These are phyloP conservation scores for Cyrtorhinus lividipennis DNA, from an alignment of 1,140 invertebrate genomes.

Conservation along the genomic window DNA sequence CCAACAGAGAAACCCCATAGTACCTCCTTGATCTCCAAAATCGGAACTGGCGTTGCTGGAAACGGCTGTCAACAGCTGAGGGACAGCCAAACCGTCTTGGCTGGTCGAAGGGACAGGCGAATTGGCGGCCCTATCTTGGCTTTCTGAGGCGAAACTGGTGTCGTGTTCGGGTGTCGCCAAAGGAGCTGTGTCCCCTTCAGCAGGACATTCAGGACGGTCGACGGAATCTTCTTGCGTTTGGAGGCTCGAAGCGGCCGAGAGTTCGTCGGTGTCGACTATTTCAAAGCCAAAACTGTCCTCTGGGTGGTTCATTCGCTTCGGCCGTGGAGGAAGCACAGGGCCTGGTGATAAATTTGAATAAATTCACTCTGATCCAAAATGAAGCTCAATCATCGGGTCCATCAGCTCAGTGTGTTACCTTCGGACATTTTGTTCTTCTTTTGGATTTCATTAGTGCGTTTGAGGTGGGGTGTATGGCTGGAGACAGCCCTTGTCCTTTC, in stretches of 20 bases:
- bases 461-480: slow-evolving; percentile 3
- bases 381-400: no score
- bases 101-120: slow-evolving; percentile 3
- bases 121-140: not conserved
- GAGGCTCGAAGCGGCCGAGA: slow-evolving; percentile 24
- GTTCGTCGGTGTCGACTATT: slow-evolving; percentile 59
- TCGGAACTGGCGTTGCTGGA: not conserved
- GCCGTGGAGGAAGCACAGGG: slow-evolving; percentile 26
- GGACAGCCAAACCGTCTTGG: not conserved
- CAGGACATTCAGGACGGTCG: not conserved
- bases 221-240: slow-evolving; percentile 17
- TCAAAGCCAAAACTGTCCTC: slow-evolving; percentile 64
- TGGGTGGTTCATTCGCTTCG: slow-evolving; percentile 29
- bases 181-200: slow-evolving; percentile 31
- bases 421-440: slow-evolving; percentile 26
- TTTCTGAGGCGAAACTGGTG: slow-evolving; percentile 28
- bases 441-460: slow-evolving; percentile 24
- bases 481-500: slow-evolving; percentile 30
- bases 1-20: no score
- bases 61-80: not conserved
- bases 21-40: not conserved
- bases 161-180: slow-evolving; percentile 46
- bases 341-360: no score
- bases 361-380: no score
- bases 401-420: not conserved